Conservation (phyloP, 2,888 invertebrate species). For the Oscheius sp. region DNA sequence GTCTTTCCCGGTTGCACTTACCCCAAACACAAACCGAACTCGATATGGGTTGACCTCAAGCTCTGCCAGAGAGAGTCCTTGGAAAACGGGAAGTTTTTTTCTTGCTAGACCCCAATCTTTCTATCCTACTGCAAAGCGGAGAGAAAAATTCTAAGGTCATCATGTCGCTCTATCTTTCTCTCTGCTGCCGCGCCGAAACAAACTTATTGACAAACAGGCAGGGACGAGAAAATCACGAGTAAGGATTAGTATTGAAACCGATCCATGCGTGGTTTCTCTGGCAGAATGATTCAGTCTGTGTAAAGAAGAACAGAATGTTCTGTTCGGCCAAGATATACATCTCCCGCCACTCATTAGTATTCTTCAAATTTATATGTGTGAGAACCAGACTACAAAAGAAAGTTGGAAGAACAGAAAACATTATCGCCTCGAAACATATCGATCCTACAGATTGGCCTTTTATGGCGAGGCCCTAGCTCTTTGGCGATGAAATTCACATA, state of each 20-base stretch:
- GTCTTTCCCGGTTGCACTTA: constrained; percentile 37
- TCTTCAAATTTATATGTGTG: too few relatives aligned
- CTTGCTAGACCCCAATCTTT: not conserved
- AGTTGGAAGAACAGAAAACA: not conserved
- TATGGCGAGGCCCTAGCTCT: too few relatives aligned
- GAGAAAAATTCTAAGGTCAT: too few relatives aligned
- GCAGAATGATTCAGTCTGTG: not conserved
- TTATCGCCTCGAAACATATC: not conserved
- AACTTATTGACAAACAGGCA: not conserved
- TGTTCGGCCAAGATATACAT: not conserved
- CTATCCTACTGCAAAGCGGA: not conserved
- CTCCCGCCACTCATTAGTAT: too few relatives aligned
- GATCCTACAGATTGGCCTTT: too few relatives aligned
- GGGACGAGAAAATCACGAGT: not conserved
- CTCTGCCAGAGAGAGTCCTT: constrained; percentile 16
- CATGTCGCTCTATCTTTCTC: too few relatives aligned
- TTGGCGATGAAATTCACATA: too few relatives aligned
- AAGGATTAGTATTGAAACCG: constrained; percentile 19
- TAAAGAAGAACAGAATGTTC: not conserved
- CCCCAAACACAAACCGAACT: constrained; percentile 34
- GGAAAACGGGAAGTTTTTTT: not conserved
- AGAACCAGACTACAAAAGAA: not conserved
- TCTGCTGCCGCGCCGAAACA: too few relatives aligned
- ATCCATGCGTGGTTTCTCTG: not conserved
- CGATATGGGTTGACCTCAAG: constrained; percentile 36